Evolutionary conservation across 2,113 vertebrate genomes (phyloP).

Genomic region (Furnarius figulus): DNA sequence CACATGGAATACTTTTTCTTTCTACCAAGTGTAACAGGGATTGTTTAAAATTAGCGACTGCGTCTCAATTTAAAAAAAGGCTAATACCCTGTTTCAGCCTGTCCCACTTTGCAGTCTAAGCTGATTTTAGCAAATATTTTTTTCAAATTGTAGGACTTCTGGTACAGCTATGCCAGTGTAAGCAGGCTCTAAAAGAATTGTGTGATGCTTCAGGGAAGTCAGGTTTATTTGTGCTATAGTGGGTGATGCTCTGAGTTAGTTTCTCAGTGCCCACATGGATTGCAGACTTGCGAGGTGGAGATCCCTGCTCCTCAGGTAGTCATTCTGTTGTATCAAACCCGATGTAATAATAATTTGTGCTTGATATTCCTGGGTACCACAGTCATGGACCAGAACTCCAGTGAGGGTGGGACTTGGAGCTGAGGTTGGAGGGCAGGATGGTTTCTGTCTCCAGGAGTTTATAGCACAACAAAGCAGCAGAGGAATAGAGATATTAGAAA

Average conservation of each 20-base stretch:
- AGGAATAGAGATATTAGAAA: background rate
- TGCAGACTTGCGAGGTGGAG: background rate
- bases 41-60: fast-evolving
- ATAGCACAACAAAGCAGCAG: background rate
- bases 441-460: background rate
- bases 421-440: background rate
- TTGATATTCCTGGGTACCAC: background rate
- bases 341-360: background rate
- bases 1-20: background rate
- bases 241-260: too few relatives aligned
- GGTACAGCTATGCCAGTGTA: background rate
- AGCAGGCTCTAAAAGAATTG: background rate
- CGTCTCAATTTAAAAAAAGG: background rate
- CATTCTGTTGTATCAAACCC: background rate
- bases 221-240: background rate
- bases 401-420: background rate
- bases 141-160: background rate
- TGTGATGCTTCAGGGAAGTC: background rate
- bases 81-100: background rate
- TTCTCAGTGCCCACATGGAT: fast-evolving
- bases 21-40: background rate
- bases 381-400: background rate
- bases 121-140: background rate
- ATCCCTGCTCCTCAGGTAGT: background rate
- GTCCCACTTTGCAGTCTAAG: background rate